Evolutionary conservation across 2,797 vertebrate species (phyloP), one percentile per base, ranked within the genome.

Genomic region (Syngnathus rostellatus): DNA sequence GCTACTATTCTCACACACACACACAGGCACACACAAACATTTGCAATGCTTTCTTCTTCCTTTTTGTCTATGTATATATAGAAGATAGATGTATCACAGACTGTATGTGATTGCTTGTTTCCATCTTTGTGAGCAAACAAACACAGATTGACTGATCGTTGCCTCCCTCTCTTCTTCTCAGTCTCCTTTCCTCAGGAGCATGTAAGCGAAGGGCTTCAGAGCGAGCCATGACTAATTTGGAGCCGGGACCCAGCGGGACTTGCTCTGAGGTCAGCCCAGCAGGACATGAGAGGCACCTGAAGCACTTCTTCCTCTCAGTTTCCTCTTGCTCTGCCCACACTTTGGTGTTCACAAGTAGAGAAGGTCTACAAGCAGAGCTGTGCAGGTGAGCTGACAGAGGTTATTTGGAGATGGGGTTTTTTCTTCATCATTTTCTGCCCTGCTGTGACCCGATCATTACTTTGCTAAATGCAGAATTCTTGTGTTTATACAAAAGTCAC

Each of bases 181-280:
- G 14, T 65, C 64, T 77, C 39, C 45, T 71, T 31, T 40, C 79
- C 64, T 79, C 72, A 69, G 72, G 68, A 84, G 72, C 79, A 83
- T 82, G 77, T 80, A 81, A 85, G 70, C 48, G 67, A 68, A 67
- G 40, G 77, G 64, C 68, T 77, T 78, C 83, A 60, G 78, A 82
- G 77, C 58, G 50, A 80, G 81, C 41, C 37, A 9, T 17, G 64
- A 77, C 81, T 86, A 79, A 85, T 83, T 83, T 85, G 76, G 73
- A 74, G 37, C 23, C 71, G 48, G 50, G 45, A 7, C 74, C 68
- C 80, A 67, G 67, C 66, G 19, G 74, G 81, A 82, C 64, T 68
- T 67, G 63, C 69, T 60, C 70, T 6, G 8, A 73, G 74, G 64
- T 66, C 70, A 66, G 39, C 68, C 67, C 77, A 77, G 79, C 72